Evolutionary conservation across 2,888 invertebrate species (phyloP).

Genomic region (Lasioglossum lativentre): DNA sequence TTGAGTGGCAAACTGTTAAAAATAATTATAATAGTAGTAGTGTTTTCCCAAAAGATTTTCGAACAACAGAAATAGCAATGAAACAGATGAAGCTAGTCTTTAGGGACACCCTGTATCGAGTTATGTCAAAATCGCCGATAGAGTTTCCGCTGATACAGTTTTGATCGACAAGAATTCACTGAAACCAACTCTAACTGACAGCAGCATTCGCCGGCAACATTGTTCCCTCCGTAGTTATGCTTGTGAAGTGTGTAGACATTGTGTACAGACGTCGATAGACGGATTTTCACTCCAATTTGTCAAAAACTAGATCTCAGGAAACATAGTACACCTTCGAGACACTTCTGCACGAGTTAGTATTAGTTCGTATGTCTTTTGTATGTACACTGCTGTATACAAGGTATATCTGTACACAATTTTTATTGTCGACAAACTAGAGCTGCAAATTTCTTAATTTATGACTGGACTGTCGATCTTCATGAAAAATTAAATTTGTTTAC

Average conservation of each 20-base stretch:
- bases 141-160: not conserved
- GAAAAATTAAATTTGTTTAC: too few species aligned
- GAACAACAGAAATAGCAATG: not conserved
- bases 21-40: not conserved
- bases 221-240: not conserved
- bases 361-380: not conserved
- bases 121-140: slow-evolving; percentile 2
- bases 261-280: not conserved
- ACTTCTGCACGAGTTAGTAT: not conserved
- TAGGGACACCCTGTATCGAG: not conserved
- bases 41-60: not conserved
- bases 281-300: not conserved
- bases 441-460: too few species aligned
- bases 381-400: not conserved
- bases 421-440: too few species aligned
- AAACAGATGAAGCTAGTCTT: not conserved
- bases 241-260: not conserved
- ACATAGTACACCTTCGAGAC: not conserved
- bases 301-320: not conserved
- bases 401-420: too few species aligned
- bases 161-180: slow-evolving; percentile 4
- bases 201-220: not conserved
- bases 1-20: not conserved
- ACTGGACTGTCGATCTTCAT: too few species aligned
- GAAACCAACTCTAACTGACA: not conserved